A percentile compares a stretch with the other conserved stretches of the same genome.
phyloP scores from a whole-genome alignment of 2,888 invertebrate species.

The Himalopsyche kuldschensis region DNA sequence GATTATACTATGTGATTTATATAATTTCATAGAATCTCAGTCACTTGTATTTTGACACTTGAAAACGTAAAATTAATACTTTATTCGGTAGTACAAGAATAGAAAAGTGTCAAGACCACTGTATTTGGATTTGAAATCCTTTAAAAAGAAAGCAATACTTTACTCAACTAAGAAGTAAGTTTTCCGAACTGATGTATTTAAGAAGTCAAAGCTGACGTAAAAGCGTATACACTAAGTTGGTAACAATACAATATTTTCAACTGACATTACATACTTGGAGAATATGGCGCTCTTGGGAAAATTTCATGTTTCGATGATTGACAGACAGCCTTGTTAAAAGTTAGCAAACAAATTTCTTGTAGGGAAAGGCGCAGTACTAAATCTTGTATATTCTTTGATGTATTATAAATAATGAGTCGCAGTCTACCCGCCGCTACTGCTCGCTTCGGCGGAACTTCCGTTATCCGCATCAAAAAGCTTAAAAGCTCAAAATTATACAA shows the following conservation, averaged over 20 bases:
- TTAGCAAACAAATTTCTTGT: conserved; percentile 37
- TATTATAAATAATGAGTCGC: conserved; percentile 36
- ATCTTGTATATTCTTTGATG: conserved; percentile 36
- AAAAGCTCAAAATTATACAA: not conserved
- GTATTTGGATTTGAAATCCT: not conserved
- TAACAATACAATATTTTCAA: not conserved
- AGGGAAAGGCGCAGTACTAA: conserved; percentile 35
- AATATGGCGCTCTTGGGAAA: not conserved
- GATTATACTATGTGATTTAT: too few relatives aligned
- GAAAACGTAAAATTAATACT: too few relatives aligned
- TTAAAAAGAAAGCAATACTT: not conserved
- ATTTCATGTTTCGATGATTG: conserved; percentile 33
- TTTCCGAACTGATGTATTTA: not conserved
- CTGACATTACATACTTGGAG: not conserved
- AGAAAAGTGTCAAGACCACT: not conserved
- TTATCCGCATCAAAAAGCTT: not conserved
- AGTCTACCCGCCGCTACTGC: conserved; percentile 12
- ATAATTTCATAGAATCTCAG: too few relatives aligned
- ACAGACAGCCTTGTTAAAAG: conserved; percentile 38
- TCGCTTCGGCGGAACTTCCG: conserved; percentile 14
- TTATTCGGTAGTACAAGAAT: too few relatives aligned
- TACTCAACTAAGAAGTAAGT: not conserved
- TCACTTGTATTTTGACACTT: too few relatives aligned
- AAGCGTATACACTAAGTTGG: not conserved
- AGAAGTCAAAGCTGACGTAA: not conserved